phyloP scores from a whole-genome alignment of 2,797 vertebrate genomes.

The Helicolenus hilgendorfi region DNA sequence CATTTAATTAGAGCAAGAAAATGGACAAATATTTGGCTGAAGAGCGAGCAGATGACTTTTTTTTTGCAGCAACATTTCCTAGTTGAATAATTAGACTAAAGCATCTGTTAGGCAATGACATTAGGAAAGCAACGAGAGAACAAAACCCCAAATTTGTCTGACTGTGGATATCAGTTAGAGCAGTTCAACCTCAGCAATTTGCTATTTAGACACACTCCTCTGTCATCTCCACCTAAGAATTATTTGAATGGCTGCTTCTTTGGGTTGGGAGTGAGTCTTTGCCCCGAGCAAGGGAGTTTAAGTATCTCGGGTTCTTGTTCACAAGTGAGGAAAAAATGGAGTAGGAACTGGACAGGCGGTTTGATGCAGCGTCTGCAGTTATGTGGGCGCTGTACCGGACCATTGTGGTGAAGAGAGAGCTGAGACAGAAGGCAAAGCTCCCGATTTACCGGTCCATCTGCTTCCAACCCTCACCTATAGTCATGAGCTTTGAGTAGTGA shows the following conservation, averaged over 20 bases:
- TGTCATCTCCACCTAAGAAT: conserved; percentile 10
- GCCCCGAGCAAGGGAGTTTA: background rate
- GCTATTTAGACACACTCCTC: conserved; percentile 3
- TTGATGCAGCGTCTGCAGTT: background rate
- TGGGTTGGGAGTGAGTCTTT: background rate
- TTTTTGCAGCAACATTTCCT: conserved; percentile 54
- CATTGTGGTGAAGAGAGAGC: too few relatives aligned
- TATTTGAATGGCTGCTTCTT: conserved; percentile 25
- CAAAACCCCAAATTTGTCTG: background rate
- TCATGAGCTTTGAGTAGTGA: background rate
- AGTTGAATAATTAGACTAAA: conserved; percentile 52
- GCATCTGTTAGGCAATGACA: conserved; percentile 45
- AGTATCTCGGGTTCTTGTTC: background rate
- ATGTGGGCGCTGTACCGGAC: background rate
- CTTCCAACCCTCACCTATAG: background rate
- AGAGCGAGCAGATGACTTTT: conserved; percentile 50
- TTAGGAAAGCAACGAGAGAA: conserved; percentile 42
- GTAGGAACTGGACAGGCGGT: background rate
- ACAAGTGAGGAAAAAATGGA: background rate
- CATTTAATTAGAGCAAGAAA: conserved; percentile 72
- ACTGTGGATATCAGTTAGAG: conserved; percentile 2
- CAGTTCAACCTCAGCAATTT: conserved; percentile 17
- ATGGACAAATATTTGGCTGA: conserved; percentile 78
- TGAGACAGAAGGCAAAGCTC: background rate
- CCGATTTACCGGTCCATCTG: background rate